Evolutionary conservation across 2,888 invertebrate genomes (phyloP).

Genomic region (Dinocampus coccinellae): DNA sequence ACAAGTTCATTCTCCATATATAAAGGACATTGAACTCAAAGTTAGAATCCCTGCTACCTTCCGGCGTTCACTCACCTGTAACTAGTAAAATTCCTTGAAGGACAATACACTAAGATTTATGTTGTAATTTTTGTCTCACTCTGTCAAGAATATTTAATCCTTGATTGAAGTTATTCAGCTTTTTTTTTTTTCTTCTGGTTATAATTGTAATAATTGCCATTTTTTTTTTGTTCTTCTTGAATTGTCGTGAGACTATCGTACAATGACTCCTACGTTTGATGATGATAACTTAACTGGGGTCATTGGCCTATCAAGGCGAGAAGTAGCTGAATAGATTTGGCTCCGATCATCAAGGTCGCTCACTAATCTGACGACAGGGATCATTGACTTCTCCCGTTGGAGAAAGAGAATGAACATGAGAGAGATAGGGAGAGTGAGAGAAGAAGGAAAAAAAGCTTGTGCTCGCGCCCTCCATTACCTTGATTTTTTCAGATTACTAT

Average conservation of each 20-base stretch:
- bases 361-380: constrained; percentile 58
- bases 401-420: not conserved
- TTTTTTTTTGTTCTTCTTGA: not conserved
- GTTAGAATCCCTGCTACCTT: not conserved
- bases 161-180: not conserved
- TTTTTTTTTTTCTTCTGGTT: not conserved
- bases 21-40: not conserved
- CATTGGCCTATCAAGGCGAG: constrained; percentile 30
- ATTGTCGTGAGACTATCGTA: constrained; percentile 15
- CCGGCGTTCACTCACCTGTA: not conserved
- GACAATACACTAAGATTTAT: not conserved
- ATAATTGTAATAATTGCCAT: not conserved
- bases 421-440: not conserved
- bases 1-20: not conserved
- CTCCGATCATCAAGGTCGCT: constrained; percentile 60
- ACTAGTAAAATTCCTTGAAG: not conserved
- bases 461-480: constrained; percentile 53
- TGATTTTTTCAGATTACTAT: constrained; percentile 4
- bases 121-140: not conserved
- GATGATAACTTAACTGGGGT: constrained; percentile 20
- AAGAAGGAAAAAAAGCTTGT: constrained; percentile 54
- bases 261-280: constrained; percentile 21
- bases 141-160: not conserved
- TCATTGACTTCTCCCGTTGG: constrained; percentile 60
- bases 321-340: constrained; percentile 56